A percentile compares a stretch with the other conserved stretches of the same genome.
These are phyloP conservation scores for Leucoptera coffeella DNA, from an alignment of 2,888 invertebrate species.

Conservation along the genomic window DNA sequence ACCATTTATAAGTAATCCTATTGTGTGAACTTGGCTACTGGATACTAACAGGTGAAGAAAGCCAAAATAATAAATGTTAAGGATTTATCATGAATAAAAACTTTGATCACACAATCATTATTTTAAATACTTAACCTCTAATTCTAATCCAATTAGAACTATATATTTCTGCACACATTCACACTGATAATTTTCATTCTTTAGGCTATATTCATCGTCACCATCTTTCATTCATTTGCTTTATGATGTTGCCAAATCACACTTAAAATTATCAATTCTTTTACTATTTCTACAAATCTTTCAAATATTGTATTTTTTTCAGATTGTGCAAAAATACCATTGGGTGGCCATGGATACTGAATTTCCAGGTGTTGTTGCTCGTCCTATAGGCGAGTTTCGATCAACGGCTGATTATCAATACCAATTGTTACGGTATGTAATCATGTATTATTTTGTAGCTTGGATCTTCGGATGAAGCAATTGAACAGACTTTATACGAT, in stretches of 20 bases:
- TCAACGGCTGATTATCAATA: constrained; percentile 92
- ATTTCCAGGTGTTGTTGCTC: constrained; percentile 95
- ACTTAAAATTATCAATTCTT: neutral
- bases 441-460: constrained; percentile 1
- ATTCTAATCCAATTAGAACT: too few species aligned
- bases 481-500: too few species aligned
- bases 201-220: neutral
- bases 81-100: too few species aligned
- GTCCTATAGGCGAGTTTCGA: constrained; percentile 93
- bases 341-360: constrained; percentile 96
- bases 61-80: too few species aligned
- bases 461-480: too few species aligned
- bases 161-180: too few species aligned
- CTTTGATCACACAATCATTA: too few species aligned
- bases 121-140: too few species aligned
- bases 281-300: neutral
- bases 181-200: neutral
- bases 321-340: constrained; percentile 76
- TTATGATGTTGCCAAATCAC: neutral
- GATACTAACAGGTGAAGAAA: too few species aligned
- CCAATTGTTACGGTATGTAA: constrained; percentile 67
- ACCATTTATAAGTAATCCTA: too few species aligned
- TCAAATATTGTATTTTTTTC: too few species aligned
- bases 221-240: neutral
- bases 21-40: too few species aligned